Conservation (phyloP, 2,888 invertebrate species). For the Caenorhabditis wallacei region DNA sequence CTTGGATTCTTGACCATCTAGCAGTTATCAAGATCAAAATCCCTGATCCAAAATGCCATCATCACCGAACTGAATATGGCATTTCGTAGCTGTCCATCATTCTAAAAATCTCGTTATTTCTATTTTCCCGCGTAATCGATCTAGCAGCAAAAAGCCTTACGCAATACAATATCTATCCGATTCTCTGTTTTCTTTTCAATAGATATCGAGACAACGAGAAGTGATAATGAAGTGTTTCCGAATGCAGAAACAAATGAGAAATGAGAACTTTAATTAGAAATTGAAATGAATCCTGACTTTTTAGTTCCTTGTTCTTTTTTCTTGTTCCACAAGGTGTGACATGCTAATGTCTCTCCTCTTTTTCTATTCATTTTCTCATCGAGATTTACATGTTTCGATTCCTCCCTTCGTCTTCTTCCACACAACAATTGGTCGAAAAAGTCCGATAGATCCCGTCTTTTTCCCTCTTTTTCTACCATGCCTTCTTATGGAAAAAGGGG, state of each 20-base stretch:
- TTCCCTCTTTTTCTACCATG: constrained; percentile 42
- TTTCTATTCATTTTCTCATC: too few relatives aligned
- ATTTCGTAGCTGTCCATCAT: neutral
- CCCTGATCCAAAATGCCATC: constrained; percentile 17
- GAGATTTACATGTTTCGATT: constrained; percentile 4
- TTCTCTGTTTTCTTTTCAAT: constrained; percentile 12
- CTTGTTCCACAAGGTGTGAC: constrained; percentile 33
- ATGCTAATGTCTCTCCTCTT: constrained; percentile 19
- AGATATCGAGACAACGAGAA: neutral
- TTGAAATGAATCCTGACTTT: neutral
- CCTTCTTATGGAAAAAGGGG: neutral
- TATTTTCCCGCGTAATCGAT: constrained; percentile 4
- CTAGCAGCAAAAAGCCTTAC: constrained; percentile 51
- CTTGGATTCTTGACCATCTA: neutral
- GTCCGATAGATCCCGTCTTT: constrained; percentile 35
- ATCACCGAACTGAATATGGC: constrained; percentile 43
- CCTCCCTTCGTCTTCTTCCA: neutral
- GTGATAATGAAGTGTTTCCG: constrained; percentile 32
- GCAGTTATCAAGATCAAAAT: neutral
- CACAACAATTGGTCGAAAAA: constrained; percentile 10
- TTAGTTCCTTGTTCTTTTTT: constrained; percentile 18
- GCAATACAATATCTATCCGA: constrained; percentile 44
- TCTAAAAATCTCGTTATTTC: constrained; percentile 38
- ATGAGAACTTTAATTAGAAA: constrained; percentile 25
- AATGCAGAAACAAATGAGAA: neutral